These are phyloP conservation scores for Sciurus niger DNA, from an alignment of 2,113 vertebrate species.

Conservation along the genomic window DNA sequence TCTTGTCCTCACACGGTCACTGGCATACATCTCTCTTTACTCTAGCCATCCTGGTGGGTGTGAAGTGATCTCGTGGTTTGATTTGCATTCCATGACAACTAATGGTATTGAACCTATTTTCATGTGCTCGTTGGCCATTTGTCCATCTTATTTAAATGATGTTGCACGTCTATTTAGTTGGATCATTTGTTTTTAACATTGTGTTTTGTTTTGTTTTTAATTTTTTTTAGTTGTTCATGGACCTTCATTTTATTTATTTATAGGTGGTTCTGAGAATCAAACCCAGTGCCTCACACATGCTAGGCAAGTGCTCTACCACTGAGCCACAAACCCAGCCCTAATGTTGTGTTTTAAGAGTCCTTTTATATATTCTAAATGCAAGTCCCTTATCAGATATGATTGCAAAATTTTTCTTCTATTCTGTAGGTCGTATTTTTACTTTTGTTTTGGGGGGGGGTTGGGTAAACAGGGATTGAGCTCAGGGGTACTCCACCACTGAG, in stretches of 20 bases:
- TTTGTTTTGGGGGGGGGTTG: no score
- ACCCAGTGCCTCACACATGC: no score
- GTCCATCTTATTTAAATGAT: background rate
- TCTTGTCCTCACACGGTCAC: background rate
- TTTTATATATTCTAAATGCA: no score
- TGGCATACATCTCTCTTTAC: background rate
- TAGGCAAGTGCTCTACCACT: no score
- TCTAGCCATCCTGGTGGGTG: background rate
- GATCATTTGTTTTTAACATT: background rate
- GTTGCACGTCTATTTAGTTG: slow-evolving; percentile 7
- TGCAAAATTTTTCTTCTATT: background rate
- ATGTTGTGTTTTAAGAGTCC: background rate
- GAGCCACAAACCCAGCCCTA: background rate
- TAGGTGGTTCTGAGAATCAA: no score
- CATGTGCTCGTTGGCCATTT: background rate
- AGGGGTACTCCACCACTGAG: no score
- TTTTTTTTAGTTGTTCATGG: no score
- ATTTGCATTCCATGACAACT: background rate
- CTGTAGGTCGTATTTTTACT: no score
- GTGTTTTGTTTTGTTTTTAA: background rate
- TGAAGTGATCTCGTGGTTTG: slow-evolving; percentile 17
- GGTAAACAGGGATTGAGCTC: no score
- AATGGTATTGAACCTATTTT: no score
- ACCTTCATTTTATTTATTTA: no score
- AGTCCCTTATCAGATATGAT: no score